phyloP scores from a whole-genome alignment of 2,888 invertebrate genomes.

The Lasioglossum oenotherae region DNA sequence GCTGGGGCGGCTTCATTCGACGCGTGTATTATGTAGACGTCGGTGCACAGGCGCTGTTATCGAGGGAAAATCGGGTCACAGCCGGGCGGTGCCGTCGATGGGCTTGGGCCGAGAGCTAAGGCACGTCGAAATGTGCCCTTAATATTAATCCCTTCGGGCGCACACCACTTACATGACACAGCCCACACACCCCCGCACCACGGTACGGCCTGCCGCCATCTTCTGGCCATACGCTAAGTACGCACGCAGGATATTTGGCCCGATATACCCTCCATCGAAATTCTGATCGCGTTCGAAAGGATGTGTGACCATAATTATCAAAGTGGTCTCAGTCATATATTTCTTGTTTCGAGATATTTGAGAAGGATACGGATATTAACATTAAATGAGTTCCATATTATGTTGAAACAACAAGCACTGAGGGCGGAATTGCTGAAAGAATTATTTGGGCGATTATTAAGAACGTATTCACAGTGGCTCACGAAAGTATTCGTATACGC shows the following conservation, averaged over 20 bases:
- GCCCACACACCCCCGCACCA: not conserved
- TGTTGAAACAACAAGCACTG: too few species aligned
- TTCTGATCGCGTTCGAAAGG: slow-evolving; percentile 17
- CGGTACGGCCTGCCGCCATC: not conserved
- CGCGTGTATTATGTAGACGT: slow-evolving; percentile 69
- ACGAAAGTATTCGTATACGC: too few species aligned
- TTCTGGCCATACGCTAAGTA: slow-evolving; percentile 42
- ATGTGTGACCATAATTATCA: not conserved
- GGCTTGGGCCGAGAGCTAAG: slow-evolving; percentile 54
- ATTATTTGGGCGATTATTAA: too few species aligned
- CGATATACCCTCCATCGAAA: slow-evolving; percentile 29
- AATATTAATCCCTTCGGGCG: slow-evolving; percentile 71
- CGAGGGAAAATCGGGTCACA: slow-evolving; percentile 68
- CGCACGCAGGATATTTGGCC: slow-evolving; percentile 50
- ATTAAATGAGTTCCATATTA: too few species aligned
- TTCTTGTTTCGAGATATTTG: too few species aligned
- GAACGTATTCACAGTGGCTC: too few species aligned
- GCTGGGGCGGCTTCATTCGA: slow-evolving; percentile 55
- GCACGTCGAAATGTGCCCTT: slow-evolving; percentile 69
- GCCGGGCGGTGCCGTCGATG: slow-evolving; percentile 49
- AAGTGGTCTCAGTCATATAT: too few species aligned
- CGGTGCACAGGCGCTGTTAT: slow-evolving; percentile 64
- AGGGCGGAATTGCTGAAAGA: not conserved
- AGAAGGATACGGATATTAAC: too few species aligned
- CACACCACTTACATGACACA: slow-evolving; percentile 57